These are phyloP conservation scores for Myrmecophaga tridactyla DNA, from an alignment of 2,113 vertebrate genomes.

Conservation along the genomic window DNA sequence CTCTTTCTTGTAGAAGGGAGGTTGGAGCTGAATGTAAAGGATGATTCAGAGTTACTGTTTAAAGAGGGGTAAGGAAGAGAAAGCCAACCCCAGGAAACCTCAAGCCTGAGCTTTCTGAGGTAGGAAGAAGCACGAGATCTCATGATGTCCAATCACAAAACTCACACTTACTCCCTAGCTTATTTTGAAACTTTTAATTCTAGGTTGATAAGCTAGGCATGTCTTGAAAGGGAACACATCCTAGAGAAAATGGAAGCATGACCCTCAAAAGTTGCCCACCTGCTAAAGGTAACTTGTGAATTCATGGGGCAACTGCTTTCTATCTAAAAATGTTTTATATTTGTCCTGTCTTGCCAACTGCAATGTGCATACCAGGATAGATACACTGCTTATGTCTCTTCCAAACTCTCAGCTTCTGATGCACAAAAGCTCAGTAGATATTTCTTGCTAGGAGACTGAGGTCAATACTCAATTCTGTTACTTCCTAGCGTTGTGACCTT, in stretches of 20 bases:
- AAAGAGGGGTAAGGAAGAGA: background rate
- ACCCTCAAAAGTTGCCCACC: background rate
- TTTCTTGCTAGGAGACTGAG: background rate
- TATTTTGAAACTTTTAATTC: background rate
- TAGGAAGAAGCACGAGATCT: background rate
- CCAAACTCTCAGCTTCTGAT: background rate
- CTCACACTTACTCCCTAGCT: background rate
- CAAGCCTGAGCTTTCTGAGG: background rate
- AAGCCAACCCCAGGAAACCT: background rate
- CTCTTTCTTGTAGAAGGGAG: background rate
- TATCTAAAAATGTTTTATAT: background rate
- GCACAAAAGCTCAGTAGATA: background rate
- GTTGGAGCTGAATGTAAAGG: too few species aligned
- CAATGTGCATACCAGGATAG: background rate
- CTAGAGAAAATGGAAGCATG: background rate
- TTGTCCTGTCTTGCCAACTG: background rate
- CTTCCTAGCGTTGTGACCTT: background rate
- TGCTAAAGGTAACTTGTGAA: background rate
- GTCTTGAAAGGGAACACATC: background rate
- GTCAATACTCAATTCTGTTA: background rate
- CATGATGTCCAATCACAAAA: background rate
- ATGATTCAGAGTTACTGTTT: background rate
- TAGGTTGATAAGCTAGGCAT: background rate
- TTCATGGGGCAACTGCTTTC: background rate
- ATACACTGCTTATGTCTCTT: background rate